phyloP scores from a whole-genome alignment of 2,888 invertebrate genomes.

The Drosophila koepferae region DNA sequence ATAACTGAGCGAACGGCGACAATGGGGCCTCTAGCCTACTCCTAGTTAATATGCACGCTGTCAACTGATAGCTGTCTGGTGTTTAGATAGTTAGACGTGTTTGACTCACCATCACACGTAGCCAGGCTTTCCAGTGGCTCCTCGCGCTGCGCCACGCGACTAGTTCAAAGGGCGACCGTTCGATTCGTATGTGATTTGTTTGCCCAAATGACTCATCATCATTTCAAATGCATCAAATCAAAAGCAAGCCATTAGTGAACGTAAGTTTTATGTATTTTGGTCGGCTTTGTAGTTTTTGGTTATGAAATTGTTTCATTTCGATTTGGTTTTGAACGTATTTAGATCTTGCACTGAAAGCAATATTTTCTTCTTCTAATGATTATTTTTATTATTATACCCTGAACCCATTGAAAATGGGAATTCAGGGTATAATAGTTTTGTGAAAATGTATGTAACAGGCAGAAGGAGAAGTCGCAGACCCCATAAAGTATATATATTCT shows the following conservation, averaged over 20 bases:
- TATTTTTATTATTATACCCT: not conserved
- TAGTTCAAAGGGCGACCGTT: conserved; percentile 70
- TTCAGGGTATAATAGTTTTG: too few species aligned
- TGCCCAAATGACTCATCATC: conserved; percentile 63
- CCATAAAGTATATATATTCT: too few species aligned
- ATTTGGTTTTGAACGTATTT: not conserved
- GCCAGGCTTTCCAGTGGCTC: conserved; percentile 39
- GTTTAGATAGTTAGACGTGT: conserved; percentile 49
- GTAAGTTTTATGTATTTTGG: not conserved
- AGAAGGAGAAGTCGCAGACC: too few species aligned
- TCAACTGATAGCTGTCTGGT: conserved; percentile 50
- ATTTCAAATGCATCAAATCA: conserved; percentile 15
- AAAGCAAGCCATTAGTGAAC: conserved; percentile 3
- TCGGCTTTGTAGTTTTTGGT: not conserved
- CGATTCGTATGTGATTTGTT: conserved; percentile 49
- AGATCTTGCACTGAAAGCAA: not conserved
- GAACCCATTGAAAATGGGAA: too few species aligned
- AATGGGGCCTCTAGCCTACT: conserved; percentile 27
- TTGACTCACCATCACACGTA: conserved; percentile 68
- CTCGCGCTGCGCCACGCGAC: conserved; percentile 57
- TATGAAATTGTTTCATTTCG: not conserved
- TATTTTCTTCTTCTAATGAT: not conserved
- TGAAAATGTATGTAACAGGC: too few species aligned
- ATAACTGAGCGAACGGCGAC: conserved; percentile 39
- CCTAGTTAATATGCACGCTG: conserved; percentile 72